Evolutionary conservation across 1,140 invertebrate species (phyloP), one percentile per base, ranked within the genome.

Genomic region (Philaenus spumarius): DNA sequence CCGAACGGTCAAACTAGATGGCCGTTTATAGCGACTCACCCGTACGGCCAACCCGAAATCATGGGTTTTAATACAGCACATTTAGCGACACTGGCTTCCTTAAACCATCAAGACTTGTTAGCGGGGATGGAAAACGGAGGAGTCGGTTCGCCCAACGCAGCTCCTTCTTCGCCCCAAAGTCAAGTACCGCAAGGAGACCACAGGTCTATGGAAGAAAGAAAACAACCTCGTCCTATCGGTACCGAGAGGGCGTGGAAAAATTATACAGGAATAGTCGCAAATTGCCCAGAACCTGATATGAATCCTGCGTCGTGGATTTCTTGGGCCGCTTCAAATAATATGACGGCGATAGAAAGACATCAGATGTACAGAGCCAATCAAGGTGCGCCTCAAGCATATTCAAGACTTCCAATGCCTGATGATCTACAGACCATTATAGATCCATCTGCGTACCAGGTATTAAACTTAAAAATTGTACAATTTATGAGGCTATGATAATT

Each of bases 191-290:
- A 58, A 19, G 24, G 51, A n/a, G 72, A 74, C 51, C 55, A 40
- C 30, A 71, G 70, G 69, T 74, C 45, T 67, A 78, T 55, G 9
- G 83, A 88, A 66, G 83, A 86, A 64, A 78, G 85, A 39, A 78
- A 82, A 62, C n/a, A 48, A 3, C 85, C 85, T 24, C 80, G 85
- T 6, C 86, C 87, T 17, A 89, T 89, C 66, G 87, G 87, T 63
- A 89, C 66, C 14, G 67, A 68, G 51, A 34, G 67, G 34, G 67
- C 68, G 23, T 71, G 69, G 69, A 67, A 68, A 52, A 62, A 64
- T 34, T 65, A 55, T 47, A 50, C 48, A 11, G 55, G 43, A 3
- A 59, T 47, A 35, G 47, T 37, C 11, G 45, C 30, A n/a, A 52
- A 23, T 9, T 30, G 26, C 12, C 22, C 39, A 14, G 62, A 64